Conservation (phyloP, 2,113 vertebrate genomes). For the Tangachromis dhanisi region DNA sequence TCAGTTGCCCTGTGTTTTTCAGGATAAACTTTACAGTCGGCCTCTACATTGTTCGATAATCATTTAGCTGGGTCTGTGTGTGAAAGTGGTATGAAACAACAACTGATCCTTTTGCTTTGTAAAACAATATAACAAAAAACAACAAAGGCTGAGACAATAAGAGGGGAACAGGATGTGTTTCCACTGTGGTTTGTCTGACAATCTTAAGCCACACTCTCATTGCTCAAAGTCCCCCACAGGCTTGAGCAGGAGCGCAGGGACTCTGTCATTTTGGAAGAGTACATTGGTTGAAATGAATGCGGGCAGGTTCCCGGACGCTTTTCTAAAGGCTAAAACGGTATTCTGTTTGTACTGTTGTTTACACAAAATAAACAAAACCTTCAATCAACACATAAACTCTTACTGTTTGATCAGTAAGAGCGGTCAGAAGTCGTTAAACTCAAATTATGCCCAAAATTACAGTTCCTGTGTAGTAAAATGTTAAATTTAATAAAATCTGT, state of each 20-base stretch:
- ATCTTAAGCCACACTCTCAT: conserved; percentile 28
- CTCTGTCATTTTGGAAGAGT: conserved; percentile 17
- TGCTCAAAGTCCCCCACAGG: conserved; percentile 37
- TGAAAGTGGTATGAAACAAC: conserved; percentile 5
- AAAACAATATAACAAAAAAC: conserved; percentile 13
- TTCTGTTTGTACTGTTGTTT: neutral
- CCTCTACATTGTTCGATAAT: neutral
- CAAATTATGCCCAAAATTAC: neutral
- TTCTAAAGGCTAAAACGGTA: neutral
- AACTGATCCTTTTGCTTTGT: neutral
- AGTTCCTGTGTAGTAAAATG: neutral
- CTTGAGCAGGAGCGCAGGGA: conserved; percentile 16
- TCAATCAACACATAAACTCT: neutral
- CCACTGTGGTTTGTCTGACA: conserved; percentile 53
- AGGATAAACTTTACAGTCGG: neutral
- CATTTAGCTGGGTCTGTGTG: neutral
- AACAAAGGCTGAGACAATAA: conserved; percentile 37
- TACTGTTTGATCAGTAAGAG: neutral
- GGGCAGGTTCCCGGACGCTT: neutral
- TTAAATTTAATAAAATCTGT: neutral
- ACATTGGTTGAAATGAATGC: neutral
- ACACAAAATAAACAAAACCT: neutral
- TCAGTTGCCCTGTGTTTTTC: neutral
- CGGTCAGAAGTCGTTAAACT: neutral
- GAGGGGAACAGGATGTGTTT: conserved; percentile 31